These are phyloP conservation scores for Anguilla pacifica DNA, from an alignment of 2,797 vertebrate genomes.

Conservation along the genomic window DNA sequence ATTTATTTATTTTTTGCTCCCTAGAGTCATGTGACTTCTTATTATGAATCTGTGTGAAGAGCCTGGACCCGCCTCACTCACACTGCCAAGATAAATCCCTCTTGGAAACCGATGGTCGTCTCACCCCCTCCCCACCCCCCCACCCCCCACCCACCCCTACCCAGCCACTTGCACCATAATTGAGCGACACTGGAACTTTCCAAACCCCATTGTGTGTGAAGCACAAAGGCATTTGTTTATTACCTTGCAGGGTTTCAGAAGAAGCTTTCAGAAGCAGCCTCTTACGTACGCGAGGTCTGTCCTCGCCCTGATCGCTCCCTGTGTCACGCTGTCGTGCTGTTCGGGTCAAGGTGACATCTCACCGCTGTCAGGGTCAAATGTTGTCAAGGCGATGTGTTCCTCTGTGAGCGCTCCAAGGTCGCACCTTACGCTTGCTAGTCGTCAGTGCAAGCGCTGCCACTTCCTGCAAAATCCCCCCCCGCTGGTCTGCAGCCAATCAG, in stretches of 20 bases:
- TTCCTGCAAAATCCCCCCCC: background rate
- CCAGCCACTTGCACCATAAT: background rate
- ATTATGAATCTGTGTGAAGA: background rate
- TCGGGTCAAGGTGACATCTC: background rate
- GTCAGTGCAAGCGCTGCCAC: background rate
- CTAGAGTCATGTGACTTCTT: background rate
- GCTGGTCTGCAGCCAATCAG: background rate
- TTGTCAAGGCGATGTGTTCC: background rate
- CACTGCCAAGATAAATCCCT: background rate
- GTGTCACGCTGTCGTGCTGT: background rate
- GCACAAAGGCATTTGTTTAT: background rate
- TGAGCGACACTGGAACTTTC: background rate
- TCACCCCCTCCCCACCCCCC: too few species aligned
- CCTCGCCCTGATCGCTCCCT: background rate
- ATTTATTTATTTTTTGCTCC: background rate
- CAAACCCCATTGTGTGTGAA: background rate
- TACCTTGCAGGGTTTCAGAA: background rate
- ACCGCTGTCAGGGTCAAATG: background rate
- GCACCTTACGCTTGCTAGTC: background rate
- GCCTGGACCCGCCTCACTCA: background rate
- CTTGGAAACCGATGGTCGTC: background rate
- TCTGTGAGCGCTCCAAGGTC: background rate
- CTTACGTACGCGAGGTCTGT: background rate
- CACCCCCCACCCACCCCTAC: too few species aligned
- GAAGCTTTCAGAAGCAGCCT: background rate